Conservation (phyloP, 2,113 vertebrate species). For the Edolisoma coerulescens region DNA sequence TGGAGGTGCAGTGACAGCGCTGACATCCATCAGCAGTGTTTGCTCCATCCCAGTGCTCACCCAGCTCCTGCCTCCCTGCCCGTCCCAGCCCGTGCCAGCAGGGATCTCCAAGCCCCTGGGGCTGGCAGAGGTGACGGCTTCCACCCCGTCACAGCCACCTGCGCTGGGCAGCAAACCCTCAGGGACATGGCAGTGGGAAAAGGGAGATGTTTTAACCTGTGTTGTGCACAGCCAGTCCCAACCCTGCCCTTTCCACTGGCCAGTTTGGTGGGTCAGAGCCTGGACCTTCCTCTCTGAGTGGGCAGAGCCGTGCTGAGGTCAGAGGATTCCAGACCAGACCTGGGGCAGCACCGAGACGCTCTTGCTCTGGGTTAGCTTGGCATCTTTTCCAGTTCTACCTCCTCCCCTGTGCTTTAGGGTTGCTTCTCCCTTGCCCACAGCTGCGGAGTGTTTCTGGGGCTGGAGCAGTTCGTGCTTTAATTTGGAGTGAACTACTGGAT, state of each 20-base stretch:
- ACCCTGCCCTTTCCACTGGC: neutral
- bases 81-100: neutral
- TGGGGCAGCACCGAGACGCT: neutral
- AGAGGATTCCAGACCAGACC: neutral
- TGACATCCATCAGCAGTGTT: neutral
- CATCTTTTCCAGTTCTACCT: neutral
- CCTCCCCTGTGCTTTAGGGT: neutral
- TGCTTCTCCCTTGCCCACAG: neutral
- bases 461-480: neutral
- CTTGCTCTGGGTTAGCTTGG: neutral
- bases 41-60: neutral
- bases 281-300: neutral
- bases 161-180: neutral
- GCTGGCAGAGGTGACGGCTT: rapidly evolving
- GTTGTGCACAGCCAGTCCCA: neutral
- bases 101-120: neutral
- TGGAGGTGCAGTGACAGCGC: neutral
- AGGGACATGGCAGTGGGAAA: neutral
- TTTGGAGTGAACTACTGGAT: neutral
- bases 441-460: neutral
- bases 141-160: neutral
- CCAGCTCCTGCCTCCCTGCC: neutral
- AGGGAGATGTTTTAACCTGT: neutral
- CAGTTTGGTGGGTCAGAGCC: neutral
- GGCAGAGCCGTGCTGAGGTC: neutral